Percentiles rank a stretch among this genome's conserved stretches.
Conservation (phyloP, 2,113 vertebrate genomes). For the Microcebus griseorufus region DNA sequence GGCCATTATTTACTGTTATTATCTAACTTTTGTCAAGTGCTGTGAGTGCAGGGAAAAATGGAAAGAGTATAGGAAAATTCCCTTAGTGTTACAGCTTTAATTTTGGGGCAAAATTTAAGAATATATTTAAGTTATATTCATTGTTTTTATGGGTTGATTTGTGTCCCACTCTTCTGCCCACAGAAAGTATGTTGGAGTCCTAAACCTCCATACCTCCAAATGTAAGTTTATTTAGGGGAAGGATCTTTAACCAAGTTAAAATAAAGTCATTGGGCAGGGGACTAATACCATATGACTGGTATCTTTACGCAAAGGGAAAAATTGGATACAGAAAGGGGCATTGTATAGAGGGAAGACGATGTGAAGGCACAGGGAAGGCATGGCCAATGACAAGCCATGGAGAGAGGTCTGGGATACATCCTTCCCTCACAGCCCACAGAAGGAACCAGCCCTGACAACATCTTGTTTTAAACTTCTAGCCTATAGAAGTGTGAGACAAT, state of each 20-base stretch:
- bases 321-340: not conserved
- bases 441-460: not conserved
- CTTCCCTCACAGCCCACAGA: not conserved
- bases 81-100: not conserved
- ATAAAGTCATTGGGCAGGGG: not conserved
- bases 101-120: not conserved
- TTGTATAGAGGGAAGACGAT: not conserved
- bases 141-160: not conserved
- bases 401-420: not conserved
- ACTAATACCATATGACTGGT: not conserved
- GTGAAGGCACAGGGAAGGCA: not conserved
- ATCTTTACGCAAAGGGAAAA: not conserved
- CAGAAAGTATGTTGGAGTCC: not conserved
- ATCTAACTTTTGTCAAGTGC: not conserved
- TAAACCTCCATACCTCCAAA: not conserved
- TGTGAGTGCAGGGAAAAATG: not conserved
- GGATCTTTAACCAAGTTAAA: not conserved
- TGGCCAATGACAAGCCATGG: too few species aligned
- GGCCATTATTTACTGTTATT: not conserved
- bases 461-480: not conserved
- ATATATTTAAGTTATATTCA: not conserved
- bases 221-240: not conserved
- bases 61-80: not conserved
- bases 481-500: not conserved
- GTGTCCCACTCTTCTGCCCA: not conserved